A percentile compares a stretch with the other conserved stretches of the same genome.
These are phyloP conservation scores for Trinectes maculatus DNA, from an alignment of 2,113 vertebrate genomes.

Conservation along the genomic window DNA sequence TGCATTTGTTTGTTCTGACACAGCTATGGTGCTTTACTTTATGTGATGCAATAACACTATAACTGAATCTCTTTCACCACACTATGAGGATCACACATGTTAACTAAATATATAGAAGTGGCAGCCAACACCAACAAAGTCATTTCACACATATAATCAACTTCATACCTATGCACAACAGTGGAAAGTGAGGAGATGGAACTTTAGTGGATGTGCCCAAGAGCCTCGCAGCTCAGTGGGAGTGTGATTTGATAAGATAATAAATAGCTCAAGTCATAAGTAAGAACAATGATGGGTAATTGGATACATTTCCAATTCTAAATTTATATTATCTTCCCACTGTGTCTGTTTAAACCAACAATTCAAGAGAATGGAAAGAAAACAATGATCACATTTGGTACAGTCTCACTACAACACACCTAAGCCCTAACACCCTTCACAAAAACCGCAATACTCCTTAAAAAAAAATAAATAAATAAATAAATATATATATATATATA, in stretches of 20 bases:
- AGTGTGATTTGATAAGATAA: conserved; percentile 38
- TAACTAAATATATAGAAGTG: conserved; percentile 13
- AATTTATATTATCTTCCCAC: conserved; percentile 9
- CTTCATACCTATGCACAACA: conserved; percentile 2
- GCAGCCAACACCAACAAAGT: conserved; percentile 35
- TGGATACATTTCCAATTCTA: conserved; percentile 9
- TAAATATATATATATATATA: no score
- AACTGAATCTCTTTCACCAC: conserved; percentile 15
- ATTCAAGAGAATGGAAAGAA: conserved; percentile 1
- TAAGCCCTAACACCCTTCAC: conserved; percentile 33
- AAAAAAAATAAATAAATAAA: no score
- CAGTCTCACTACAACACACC: conserved; percentile 10
- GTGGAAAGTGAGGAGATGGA: conserved; percentile 25
- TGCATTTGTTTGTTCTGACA: conserved; percentile 22
- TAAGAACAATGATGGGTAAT: not conserved
- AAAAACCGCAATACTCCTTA: conserved; percentile 43
- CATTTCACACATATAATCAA: conserved; percentile 12
- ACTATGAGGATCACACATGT: conserved; percentile 13
- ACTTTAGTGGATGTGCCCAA: conserved; percentile 11
- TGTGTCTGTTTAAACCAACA: conserved; percentile 2
- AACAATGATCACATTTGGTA: conserved; percentile 18
- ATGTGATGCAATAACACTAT: conserved; percentile 31
- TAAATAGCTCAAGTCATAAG: conserved; percentile 31
- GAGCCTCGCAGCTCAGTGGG: conserved; percentile 42
- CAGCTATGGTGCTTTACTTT: conserved; percentile 19